These are phyloP conservation scores for Brenthis ino DNA, from an alignment of 2,888 invertebrate genomes.

Conservation along the genomic window DNA sequence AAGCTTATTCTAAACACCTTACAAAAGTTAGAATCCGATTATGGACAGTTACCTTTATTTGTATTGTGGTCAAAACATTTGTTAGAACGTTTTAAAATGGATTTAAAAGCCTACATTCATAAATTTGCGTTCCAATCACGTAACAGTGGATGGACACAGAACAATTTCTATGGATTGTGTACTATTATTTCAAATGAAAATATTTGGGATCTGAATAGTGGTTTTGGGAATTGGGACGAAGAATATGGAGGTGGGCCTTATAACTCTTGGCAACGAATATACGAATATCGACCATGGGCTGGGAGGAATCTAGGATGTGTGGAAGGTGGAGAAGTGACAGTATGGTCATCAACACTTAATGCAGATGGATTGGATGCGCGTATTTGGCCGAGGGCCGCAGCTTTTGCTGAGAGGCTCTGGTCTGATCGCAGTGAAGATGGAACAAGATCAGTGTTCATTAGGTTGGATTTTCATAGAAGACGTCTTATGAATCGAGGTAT, in stretches of 20 bases:
- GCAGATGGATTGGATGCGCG: constrained; percentile 86
- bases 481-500: constrained; percentile 83
- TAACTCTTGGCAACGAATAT: constrained; percentile 91
- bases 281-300: constrained; percentile 88
- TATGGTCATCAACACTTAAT: constrained; percentile 90
- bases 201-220: constrained; percentile 92
- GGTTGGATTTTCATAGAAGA: constrained; percentile 84
- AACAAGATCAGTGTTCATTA: constrained; percentile 82
- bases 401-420: constrained; percentile 90
- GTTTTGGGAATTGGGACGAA: constrained; percentile 90
- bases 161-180: constrained; percentile 80
- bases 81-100: constrained; percentile 51
- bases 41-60: constrained; percentile 62
- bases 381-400: constrained; percentile 91
- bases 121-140: constrained; percentile 74
- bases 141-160: constrained; percentile 85
- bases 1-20: constrained; percentile 85
- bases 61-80: constrained; percentile 60
- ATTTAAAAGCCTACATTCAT: constrained; percentile 53
- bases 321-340: constrained; percentile 89
- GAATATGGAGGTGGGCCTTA: constrained; percentile 87
- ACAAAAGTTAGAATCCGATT: constrained; percentile 79
- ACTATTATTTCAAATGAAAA: constrained; percentile 91
- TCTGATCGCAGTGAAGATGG: constrained; percentile 79
- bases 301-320: constrained; percentile 60